Base-by-base conservation (phyloP, 2,797 vertebrate species). In the Helostoma temminkii region DNA sequence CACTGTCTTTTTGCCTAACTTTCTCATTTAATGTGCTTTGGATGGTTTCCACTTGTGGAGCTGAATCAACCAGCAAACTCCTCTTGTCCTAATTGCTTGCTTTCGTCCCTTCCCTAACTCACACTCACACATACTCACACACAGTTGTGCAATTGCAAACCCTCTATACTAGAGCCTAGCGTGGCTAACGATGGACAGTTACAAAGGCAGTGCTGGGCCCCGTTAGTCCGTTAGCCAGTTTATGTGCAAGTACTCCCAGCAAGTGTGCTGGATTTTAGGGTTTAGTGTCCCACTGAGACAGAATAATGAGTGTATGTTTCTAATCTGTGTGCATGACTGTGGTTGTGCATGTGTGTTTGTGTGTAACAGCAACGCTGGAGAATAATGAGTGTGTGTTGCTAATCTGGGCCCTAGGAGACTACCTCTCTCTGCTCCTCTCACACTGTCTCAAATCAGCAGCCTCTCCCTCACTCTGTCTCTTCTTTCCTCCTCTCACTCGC, bases 261-360 rank as follows among this genome's bases (percentile, higher is more conserved):
- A 80, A 94, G 91, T 82, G 77, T 87, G 88, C 83, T 81, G 93
- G 93, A 94, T 95, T 95, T 95, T 92, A 87, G 90, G 94, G 91
- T 93, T 95, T 94, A 95, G 92, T 75, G 80, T 93, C 93, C 93
- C 93, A 88, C 94, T 93, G 94, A 94, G 94, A 90, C 91, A 67
- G 92, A 94, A 94, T 95, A 95, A 95, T 95, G 92, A 95, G 94
- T 94, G 91, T 94, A 93, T 94, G 93, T 93, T 94, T 94, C 93
- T 94, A 95, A 95, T 95, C 94, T 94, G 86, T 80, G 86, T 87
- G 83, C 83, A 70, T 67, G 84, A 65, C 66, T 71, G 75, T 81
- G 67, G 66, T 62, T 84, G 78, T 76, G 67, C 73, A 71, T 84
- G 82, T 80, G 84, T 91, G 87, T 91, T 86, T 91, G 86, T 85